Base-by-base conservation (phyloP, 2,797 vertebrate species). In the Anabacerthia variegaticeps region DNA sequence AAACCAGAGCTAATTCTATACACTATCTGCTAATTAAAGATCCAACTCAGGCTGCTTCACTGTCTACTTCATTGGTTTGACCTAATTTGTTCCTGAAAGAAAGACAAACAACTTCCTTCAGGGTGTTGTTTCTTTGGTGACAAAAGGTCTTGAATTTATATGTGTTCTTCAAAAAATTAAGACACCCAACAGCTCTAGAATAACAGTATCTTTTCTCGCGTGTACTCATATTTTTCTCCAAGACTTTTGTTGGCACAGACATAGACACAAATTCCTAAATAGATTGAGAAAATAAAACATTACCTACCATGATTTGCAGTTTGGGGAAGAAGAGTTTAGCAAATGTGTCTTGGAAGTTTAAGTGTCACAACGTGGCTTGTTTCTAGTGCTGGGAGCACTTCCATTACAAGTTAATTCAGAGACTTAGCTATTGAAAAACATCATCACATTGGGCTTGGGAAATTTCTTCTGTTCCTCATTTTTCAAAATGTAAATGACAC, bases 1-100 rank as follows among this genome's bases (percentile, higher is more conserved):
- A 96, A 95, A 8, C 59, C 91, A 89, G 61, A 77, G 86, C 92
- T 96, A 85, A 94, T 94, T 96, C 48, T 62, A 4, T 77, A 63
- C 74, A 19, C 65, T 2, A 1, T 67, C 84, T 5, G 5, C 85
- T 93, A 94, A 95, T 96, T 97, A 96, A 83, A 94, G 89, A 54
- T 71, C 95, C 95, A 89, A 4, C 67, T 97, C 72, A 68, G 44
- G 65, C 65, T 68, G 44, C 86, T 89, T 92, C 67, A 28, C n/a
- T 85, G 61, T 63, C 92, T 87, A 8, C 80, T 91, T 26, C 43
- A 81, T 92, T 12, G 10, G 74, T 80, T 77, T 97, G 84, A 93
- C 89, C 91, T 88, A 83, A 85, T 92, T 96, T 79, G 36, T 83
- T 78, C 74, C 67, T 94, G 52, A 91, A 95, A 93, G 71, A 89